Conservation (phyloP, 2,888 invertebrate genomes). For the Oeneis ivallda region DNA sequence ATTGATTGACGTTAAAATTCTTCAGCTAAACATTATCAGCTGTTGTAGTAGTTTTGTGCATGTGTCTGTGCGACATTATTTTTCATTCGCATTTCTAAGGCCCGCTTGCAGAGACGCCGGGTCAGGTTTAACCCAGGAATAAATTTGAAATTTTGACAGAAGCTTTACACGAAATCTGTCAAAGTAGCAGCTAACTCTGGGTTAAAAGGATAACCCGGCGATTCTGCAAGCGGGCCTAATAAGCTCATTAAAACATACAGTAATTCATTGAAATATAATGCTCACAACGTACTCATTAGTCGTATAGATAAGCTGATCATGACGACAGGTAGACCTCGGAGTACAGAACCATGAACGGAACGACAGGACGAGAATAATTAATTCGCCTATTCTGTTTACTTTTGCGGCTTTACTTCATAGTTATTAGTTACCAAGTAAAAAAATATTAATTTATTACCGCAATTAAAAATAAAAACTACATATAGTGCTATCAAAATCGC, state of each 20-base stretch:
- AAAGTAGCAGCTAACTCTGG: no score
- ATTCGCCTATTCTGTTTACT: conserved; percentile 13
- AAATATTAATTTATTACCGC: no score
- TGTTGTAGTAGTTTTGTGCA: background rate
- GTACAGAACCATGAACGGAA: conserved; percentile 32
- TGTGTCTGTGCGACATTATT: background rate
- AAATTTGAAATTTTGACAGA: no score
- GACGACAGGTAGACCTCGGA: conserved; percentile 34
- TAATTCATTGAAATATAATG: conserved; percentile 26
- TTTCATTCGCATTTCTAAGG: conserved; percentile 18
- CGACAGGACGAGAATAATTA: conserved; percentile 31
- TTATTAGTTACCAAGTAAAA: background rate
- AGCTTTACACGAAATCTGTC: no score
- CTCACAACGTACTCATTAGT: conserved; percentile 34
- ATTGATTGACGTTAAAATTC: no score
- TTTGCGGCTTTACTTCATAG: background rate
- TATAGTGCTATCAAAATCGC: background rate
- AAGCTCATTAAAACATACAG: conserved; percentile 14
- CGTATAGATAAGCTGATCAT: conserved; percentile 32
- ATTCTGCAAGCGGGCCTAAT: no score
- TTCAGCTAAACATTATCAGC: no score
- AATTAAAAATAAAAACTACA: background rate
- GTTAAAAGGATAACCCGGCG: no score
- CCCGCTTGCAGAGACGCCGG: no score
- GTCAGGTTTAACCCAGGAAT: no score